These are phyloP conservation scores for Euzophera pinguis DNA, from an alignment of 2,888 invertebrate genomes.

Conservation along the genomic window DNA sequence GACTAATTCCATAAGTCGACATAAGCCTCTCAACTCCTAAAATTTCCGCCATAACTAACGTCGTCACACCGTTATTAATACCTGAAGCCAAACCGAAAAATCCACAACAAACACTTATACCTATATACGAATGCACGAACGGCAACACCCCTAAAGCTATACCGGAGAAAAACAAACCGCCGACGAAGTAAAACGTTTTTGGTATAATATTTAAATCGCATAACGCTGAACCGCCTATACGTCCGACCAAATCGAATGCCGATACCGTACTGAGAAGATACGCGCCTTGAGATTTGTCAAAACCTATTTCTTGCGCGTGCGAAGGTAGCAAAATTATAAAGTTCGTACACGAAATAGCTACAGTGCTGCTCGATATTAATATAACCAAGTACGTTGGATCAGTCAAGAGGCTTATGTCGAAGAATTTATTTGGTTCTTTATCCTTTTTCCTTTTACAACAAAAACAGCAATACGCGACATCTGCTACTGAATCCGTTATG, in stretches of 20 bases:
- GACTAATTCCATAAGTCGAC: constrained; percentile 91
- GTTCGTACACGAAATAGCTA: constrained; percentile 92
- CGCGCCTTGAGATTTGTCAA: constrained; percentile 85
- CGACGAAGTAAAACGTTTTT: constrained; percentile 89
- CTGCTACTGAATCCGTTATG: constrained; percentile 79
- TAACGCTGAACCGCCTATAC: constrained; percentile 91
- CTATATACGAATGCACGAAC: constrained; percentile 80
- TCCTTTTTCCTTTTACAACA: constrained; percentile 58
- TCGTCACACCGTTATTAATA: constrained; percentile 90
- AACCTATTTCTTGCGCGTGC: constrained; percentile 85
- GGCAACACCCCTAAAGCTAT: constrained; percentile 86
- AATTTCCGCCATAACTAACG: constrained; percentile 92
- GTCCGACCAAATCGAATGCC: constrained; percentile 88
- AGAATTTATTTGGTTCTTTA: constrained; percentile 80
- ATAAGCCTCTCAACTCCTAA: constrained; percentile 90
- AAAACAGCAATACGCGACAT: constrained; percentile 66
- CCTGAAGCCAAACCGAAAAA: constrained; percentile 91
- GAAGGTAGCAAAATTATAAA: constrained; percentile 91
- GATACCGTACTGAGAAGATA: constrained; percentile 89
- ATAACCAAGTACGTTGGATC: constrained; percentile 91
- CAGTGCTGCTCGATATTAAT: constrained; percentile 89
- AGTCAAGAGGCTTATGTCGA: constrained; percentile 84
- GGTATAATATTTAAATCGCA: constrained; percentile 89
- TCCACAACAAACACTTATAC: constrained; percentile 85
- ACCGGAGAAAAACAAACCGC: constrained; percentile 88